phyloP scores from a whole-genome alignment of 1,140 invertebrate species.

The Drosophila ironensis region DNA sequence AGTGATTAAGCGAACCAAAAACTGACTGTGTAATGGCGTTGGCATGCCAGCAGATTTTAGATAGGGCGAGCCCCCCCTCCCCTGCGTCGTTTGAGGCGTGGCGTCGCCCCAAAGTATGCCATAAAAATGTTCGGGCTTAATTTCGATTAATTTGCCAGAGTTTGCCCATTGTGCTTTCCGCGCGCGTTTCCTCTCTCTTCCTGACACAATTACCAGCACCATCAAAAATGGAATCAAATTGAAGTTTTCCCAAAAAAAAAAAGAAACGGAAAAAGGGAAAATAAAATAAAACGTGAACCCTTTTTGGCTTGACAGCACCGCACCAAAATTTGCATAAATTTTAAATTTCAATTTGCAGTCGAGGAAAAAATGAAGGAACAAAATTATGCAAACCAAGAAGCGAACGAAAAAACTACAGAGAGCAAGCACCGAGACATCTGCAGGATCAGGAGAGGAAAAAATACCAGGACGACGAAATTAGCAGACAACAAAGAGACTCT shows the following conservation, averaged over 20 bases:
- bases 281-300: too few species aligned
- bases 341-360: slow-evolving; percentile 79
- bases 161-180: slow-evolving; percentile 26
- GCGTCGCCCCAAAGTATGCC: slow-evolving; percentile 55
- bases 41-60: slow-evolving; percentile 68
- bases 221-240: slow-evolving; percentile 62
- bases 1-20: slow-evolving; percentile 64
- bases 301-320: slow-evolving; percentile 51
- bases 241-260: slow-evolving; percentile 17
- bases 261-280: slow-evolving; percentile 1
- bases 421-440: slow-evolving; percentile 23
- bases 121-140: slow-evolving; percentile 67
- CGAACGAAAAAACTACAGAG: slow-evolving; percentile 1
- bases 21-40: slow-evolving; percentile 44
- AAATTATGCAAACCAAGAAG: slow-evolving; percentile 55
- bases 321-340: slow-evolving; percentile 74
- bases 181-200: neutral
- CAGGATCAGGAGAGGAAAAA: slow-evolving; percentile 30
- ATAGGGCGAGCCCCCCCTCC: slow-evolving; percentile 37
- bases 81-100: slow-evolving; percentile 35
- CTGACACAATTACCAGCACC: slow-evolving; percentile 59
- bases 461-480: slow-evolving; percentile 57
- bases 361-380: slow-evolving; percentile 24
- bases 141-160: slow-evolving; percentile 70
- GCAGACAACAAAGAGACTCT: slow-evolving; percentile 67